phyloP scores from a whole-genome alignment of 2,797 vertebrate genomes.

The Molothrus aeneus region DNA sequence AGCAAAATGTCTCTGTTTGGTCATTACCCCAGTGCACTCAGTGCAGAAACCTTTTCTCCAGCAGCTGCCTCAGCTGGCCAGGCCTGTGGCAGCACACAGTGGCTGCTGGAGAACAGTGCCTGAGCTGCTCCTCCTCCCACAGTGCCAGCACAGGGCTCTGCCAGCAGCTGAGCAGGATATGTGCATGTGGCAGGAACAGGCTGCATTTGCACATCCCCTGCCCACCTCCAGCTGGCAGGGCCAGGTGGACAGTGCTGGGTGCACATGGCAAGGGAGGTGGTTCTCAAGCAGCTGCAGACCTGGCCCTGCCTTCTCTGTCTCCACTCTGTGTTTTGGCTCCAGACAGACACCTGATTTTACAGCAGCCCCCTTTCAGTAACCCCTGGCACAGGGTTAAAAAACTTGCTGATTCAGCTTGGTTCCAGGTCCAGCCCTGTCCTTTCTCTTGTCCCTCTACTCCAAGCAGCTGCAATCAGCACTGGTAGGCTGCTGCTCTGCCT shows the following conservation, averaged over 20 bases:
- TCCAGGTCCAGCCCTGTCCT: background rate
- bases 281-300: background rate
- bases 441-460: background rate
- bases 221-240: background rate
- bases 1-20: background rate
- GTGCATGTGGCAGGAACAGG: background rate
- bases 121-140: rapidly evolving
- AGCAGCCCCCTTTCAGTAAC: background rate
- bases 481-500: rapidly evolving
- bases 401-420: background rate
- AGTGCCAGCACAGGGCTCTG: rapidly evolving
- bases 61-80: background rate
- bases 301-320: background rate
- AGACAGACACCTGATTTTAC: background rate
- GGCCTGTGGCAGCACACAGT: background rate
- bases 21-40: no score
- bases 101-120: background rate
- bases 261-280: rapidly evolving
- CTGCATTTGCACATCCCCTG: background rate
- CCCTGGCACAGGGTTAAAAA: background rate
- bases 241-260: background rate
- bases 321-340: background rate
- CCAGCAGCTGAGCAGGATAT: rapidly evolving
- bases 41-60: background rate
- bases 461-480: background rate